phyloP scores from a whole-genome alignment of 2,888 invertebrate genomes.

The Cryptops parisi region DNA sequence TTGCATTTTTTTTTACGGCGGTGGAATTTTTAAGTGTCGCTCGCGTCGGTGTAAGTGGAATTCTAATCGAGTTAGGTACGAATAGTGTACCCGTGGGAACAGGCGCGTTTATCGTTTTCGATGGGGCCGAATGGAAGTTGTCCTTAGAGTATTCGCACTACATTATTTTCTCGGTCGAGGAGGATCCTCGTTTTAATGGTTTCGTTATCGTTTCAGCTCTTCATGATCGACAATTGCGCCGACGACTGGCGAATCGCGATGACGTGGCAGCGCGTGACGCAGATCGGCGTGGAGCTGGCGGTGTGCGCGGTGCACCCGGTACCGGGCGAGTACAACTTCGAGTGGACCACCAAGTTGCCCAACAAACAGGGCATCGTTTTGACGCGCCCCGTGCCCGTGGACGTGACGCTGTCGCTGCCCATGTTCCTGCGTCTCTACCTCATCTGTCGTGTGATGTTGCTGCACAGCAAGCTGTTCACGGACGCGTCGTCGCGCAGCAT shows the following conservation, averaged over 20 bases:
- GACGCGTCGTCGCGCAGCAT: slow-evolving; percentile 66
- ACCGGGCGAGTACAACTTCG: slow-evolving; percentile 90
- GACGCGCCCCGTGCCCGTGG: slow-evolving; percentile 67
- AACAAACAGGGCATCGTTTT: slow-evolving; percentile 46
- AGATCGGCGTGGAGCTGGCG: slow-evolving; percentile 77
- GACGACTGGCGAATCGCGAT: slow-evolving; percentile 99
- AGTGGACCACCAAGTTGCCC: slow-evolving; percentile 89
- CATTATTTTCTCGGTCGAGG: too few relatives aligned
- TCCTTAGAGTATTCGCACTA: too few relatives aligned
- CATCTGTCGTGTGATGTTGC: slow-evolving; percentile 97
- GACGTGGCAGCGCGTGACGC: slow-evolving; percentile 92
- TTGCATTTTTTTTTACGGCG: too few relatives aligned
- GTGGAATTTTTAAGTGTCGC: too few relatives aligned
- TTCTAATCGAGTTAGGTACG: too few relatives aligned
- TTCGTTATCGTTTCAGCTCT: slow-evolving; percentile 53
- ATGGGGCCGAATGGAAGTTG: too few relatives aligned
- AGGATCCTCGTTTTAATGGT: too few relatives aligned
- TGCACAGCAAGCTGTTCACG: slow-evolving; percentile 98
- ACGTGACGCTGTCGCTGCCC: slow-evolving; percentile 92
- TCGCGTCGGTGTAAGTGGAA: too few relatives aligned
- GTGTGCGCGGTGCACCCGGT: slow-evolving; percentile 98
- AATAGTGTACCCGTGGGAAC: too few relatives aligned
- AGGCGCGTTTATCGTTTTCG: too few relatives aligned
- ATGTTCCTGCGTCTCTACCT: slow-evolving; percentile 99
- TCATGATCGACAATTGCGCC: slow-evolving; percentile 99